Percentiles rank a stretch among this genome's conserved stretches.
Conservation (phyloP, 2,113 vertebrate genomes). For the Sphyrna mokarran region DNA sequence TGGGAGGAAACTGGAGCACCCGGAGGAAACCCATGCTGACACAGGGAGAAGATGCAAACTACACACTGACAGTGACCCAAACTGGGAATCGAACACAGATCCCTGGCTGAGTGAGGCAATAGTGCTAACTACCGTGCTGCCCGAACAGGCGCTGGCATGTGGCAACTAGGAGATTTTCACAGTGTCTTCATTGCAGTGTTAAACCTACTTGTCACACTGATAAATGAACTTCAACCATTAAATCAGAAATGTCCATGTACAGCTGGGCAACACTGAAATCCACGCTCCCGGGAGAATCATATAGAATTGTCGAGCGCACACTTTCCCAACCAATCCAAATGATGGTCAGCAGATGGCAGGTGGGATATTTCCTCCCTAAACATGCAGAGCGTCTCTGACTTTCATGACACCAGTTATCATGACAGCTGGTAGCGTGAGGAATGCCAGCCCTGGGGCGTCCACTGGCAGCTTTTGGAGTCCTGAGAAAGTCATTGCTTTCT, state of each 20-base stretch:
- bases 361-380: not conserved
- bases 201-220: too few relatives aligned
- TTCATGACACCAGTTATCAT: not conserved
- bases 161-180: too few relatives aligned
- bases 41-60: too few relatives aligned
- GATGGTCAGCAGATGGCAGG: too few relatives aligned
- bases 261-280: not conserved
- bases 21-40: too few relatives aligned
- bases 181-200: too few relatives aligned
- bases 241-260: not conserved
- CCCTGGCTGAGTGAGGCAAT: too few relatives aligned
- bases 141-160: too few relatives aligned
- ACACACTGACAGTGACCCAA: too few relatives aligned
- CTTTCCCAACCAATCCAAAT: not conserved
- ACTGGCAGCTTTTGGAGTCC: not conserved
- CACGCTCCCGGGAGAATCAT: not conserved
- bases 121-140: too few relatives aligned
- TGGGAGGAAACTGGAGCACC: too few relatives aligned
- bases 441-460: not conserved
- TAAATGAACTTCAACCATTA: not conserved
- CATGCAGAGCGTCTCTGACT: not conserved
- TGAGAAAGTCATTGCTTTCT: not conserved
- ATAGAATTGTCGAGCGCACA: not conserved
- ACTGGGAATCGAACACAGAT: too few relatives aligned
- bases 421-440: not conserved